phyloP scores from a whole-genome alignment of 1,140 invertebrate genomes.

The Hermatobates lingyangjiaoensis region DNA sequence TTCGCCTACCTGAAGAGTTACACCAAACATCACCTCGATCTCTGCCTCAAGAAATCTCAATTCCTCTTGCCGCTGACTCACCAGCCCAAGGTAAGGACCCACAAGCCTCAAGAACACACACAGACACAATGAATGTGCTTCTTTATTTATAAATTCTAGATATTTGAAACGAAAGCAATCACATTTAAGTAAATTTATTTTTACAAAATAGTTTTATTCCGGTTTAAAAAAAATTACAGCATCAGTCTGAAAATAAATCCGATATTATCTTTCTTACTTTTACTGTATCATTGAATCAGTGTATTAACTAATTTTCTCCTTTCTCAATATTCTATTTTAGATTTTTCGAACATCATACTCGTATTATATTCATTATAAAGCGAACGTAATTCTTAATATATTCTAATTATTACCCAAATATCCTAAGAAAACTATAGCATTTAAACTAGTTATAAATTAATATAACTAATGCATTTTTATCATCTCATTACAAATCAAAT shows the following conservation, averaged over 20 bases:
- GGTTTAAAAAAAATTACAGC: background rate
- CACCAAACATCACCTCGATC: constrained; percentile 4
- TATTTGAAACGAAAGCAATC: too few species aligned
- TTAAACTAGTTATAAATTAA: too few species aligned
- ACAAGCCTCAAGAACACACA: background rate
- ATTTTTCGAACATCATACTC: too few species aligned
- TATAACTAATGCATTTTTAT: too few species aligned
- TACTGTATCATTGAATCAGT: too few species aligned
- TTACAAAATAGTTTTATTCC: background rate
- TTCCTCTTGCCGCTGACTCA: background rate
- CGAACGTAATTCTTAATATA: too few species aligned
- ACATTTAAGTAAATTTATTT: background rate
- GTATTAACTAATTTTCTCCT: too few species aligned
- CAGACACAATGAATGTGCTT: background rate
- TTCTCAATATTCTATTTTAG: too few species aligned
- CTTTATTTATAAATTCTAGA: background rate
- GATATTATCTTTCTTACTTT: background rate
- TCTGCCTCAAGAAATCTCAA: constrained; percentile 5
- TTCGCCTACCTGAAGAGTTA: constrained; percentile 6
- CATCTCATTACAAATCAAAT: too few species aligned
- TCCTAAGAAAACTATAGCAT: too few species aligned
- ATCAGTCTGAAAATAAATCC: background rate
- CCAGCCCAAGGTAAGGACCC: background rate
- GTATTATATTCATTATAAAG: too few species aligned
- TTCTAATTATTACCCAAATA: too few species aligned